Percentiles rank a stretch among this genome's conserved stretches.
Evolutionary conservation across 2,888 invertebrate genomes (phyloP).

Genomic region (Antitype chi): DNA sequence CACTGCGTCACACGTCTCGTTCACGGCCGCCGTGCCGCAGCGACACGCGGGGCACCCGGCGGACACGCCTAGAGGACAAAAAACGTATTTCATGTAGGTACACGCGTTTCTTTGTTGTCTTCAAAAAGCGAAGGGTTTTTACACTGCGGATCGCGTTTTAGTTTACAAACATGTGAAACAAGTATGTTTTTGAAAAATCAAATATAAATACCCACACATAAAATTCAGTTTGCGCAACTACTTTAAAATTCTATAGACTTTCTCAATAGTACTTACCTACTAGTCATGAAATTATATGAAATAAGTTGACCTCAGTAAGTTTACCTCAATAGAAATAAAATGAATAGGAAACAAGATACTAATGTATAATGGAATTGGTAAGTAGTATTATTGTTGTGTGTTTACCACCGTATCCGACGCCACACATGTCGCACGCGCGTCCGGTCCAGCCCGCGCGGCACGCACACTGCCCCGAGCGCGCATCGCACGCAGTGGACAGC

Average conservation of each 20-base stretch:
- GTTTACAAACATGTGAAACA: not conserved
- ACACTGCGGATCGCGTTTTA: not conserved
- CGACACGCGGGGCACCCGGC: slow-evolving; percentile 95
- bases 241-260: not conserved
- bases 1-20: slow-evolving; percentile 93
- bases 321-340: not conserved
- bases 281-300: not conserved
- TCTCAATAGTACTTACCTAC: not conserved
- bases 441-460: slow-evolving; percentile 94
- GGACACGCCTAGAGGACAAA: slow-evolving; percentile 89
- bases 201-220: not conserved
- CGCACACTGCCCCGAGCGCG: slow-evolving; percentile 93
- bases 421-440: slow-evolving; percentile 93
- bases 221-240: not conserved
- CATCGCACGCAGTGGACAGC: slow-evolving; percentile 92
- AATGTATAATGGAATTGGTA: not conserved
- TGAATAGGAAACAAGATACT: not conserved
- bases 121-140: not conserved
- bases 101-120: not conserved
- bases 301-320: not conserved
- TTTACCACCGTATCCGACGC: slow-evolving; percentile 81
- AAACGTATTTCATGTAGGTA: not conserved
- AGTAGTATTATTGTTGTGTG: not conserved
- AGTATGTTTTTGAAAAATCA: not conserved
- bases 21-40: slow-evolving; percentile 93